Percentiles rank a stretch among this genome's conserved stretches.
phyloP scores from a whole-genome alignment of 2,797 vertebrate genomes.

The Brotula barbata region DNA sequence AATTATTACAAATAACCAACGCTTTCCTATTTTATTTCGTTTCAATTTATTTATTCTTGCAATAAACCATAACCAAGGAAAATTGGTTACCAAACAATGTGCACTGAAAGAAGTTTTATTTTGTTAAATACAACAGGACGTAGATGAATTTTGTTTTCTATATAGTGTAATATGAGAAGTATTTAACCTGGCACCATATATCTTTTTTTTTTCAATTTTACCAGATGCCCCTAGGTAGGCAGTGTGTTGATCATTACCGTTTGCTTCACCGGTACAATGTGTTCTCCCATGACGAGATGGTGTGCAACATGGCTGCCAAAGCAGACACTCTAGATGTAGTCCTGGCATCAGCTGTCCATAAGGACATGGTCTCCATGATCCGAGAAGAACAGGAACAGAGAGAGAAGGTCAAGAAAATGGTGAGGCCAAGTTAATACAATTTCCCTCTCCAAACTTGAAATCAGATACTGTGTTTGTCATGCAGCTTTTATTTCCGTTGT shows the following conservation, averaged over 20 bases:
- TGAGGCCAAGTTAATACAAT: slow-evolving; percentile 63
- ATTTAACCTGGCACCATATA: too few relatives aligned
- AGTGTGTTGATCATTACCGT: slow-evolving; percentile 96
- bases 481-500: slow-evolving; percentile 5
- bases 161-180: too few relatives aligned
- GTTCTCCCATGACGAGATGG: slow-evolving; percentile 97
- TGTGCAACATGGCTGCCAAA: slow-evolving; percentile 94
- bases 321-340: slow-evolving; percentile 86
- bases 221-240: slow-evolving; percentile 91
- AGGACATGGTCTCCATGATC: slow-evolving; percentile 91
- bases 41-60: too few relatives aligned
- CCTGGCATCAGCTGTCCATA: slow-evolving; percentile 91
- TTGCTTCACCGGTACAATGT: slow-evolving; percentile 92
- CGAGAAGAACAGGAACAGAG: slow-evolving; percentile 85
- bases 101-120: too few relatives aligned
- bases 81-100: too few relatives aligned
- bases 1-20: too few relatives aligned
- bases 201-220: neutral
- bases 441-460: too few relatives aligned
- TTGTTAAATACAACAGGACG: too few relatives aligned
- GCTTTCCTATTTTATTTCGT: too few relatives aligned
- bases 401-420: slow-evolving; percentile 87
- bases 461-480: neutral
- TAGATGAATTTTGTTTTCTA: too few relatives aligned
- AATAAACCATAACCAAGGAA: too few relatives aligned